Conservation (phyloP, 2,113 vertebrate genomes). For the Puntigrus tetrazona region DNA sequence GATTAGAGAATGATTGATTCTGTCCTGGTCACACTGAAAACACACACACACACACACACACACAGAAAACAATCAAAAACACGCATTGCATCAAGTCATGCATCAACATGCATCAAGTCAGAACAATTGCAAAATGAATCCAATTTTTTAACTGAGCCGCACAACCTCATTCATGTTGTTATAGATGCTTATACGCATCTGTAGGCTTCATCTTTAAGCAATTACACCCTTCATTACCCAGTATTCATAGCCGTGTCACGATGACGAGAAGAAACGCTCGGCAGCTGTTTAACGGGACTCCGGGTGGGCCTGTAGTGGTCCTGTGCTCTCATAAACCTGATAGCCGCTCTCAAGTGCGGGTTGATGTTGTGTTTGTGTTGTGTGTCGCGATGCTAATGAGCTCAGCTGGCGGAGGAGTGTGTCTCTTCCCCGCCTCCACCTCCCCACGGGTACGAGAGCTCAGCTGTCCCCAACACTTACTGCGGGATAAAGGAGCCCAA, state of each 20-base stretch:
- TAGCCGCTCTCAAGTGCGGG: constrained; percentile 30
- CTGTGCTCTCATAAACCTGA: not conserved
- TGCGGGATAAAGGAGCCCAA: constrained; percentile 55
- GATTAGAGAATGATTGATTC: constrained; percentile 40
- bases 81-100: no score
- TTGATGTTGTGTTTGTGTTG: constrained; percentile 41
- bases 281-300: not conserved
- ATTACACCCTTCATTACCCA: not conserved
- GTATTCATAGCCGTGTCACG: not conserved
- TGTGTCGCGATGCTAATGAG: constrained; percentile 67
- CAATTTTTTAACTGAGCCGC: not conserved
- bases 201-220: not conserved
- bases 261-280: not conserved
- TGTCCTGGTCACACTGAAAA: not conserved
- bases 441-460: constrained; percentile 53
- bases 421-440: constrained; percentile 43
- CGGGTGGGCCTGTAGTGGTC: not conserved
- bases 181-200: not conserved
- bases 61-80: not conserved
- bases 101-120: not conserved
- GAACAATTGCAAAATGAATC: not conserved
- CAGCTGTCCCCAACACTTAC: constrained; percentile 62
- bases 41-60: not conserved
- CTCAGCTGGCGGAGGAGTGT: constrained; percentile 62
- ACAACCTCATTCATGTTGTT: not conserved